phyloP scores from a whole-genome alignment of 92 coral and sea anemone genomes.

The Diadumene lineata region DNA sequence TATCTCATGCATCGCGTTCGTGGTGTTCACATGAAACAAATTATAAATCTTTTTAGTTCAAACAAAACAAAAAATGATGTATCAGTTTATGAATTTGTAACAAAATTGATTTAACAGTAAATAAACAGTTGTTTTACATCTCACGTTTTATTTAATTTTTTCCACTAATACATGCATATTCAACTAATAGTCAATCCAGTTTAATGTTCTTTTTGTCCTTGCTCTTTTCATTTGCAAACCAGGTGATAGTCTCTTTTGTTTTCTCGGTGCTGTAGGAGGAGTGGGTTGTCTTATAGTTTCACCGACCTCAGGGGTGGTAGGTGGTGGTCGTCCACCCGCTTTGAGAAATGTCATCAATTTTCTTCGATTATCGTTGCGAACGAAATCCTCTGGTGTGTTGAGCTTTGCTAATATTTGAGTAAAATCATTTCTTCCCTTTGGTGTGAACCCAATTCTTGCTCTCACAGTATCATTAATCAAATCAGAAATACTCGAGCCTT shows the following conservation, averaged over 20 bases:
- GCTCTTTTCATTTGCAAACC: background rate
- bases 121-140: background rate
- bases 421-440: too few relatives aligned
- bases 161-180: background rate
- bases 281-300: background rate
- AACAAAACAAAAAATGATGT: background rate
- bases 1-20: too few relatives aligned
- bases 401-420: background rate
- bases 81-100: background rate
- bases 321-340: background rate
- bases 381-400: too few relatives aligned
- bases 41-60: background rate
- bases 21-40: background rate
- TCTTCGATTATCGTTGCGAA: background rate
- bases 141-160: too few relatives aligned
- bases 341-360: background rate
- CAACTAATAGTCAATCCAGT: background rate
- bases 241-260: background rate
- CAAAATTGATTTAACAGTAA: background rate
- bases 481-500: constrained; percentile 5
- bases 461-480: constrained; percentile 9
- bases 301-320: background rate
- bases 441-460: constrained; percentile 5
- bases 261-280: too few relatives aligned
- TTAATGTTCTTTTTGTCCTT: background rate